Conservation (phyloP, 1,140 invertebrate species). For the Trichogramma pretiosum region DNA sequence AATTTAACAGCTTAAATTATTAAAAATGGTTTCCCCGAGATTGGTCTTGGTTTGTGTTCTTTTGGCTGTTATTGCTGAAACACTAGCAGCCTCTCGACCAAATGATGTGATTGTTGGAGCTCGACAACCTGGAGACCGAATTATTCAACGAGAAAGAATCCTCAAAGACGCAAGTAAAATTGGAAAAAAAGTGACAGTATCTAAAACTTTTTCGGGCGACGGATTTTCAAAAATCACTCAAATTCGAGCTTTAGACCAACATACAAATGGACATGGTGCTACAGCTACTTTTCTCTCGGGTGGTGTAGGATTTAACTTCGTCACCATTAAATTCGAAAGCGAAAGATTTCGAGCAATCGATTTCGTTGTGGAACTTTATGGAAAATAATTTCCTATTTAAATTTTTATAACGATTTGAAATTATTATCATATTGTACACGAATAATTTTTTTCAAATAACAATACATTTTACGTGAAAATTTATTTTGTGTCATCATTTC, state of each 20-base stretch:
- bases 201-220: constrained; percentile 24
- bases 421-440: too few species aligned
- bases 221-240: constrained; percentile 38
- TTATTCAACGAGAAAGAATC: constrained; percentile 16
- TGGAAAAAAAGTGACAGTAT: constrained; percentile 18
- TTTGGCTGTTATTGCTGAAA: too few species aligned
- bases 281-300: constrained; percentile 37
- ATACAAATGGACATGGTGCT: constrained; percentile 46
- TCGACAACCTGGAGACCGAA: constrained; percentile 25
- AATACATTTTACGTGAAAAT: too few species aligned
- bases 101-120: constrained; percentile 27
- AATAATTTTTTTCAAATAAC: too few species aligned
- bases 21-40: too few species aligned
- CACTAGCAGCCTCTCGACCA: too few species aligned
- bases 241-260: constrained; percentile 45
- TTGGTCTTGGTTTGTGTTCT: too few species aligned
- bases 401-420: too few species aligned
- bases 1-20: too few species aligned
- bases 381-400: too few species aligned
- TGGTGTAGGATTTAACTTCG: constrained; percentile 36
- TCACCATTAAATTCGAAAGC: constrained; percentile 46
- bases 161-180: constrained; percentile 32
- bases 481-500: too few species aligned
- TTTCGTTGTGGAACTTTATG: constrained; percentile 44
- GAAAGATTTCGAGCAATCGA: constrained; percentile 46